Percentiles rank a stretch among this genome's conserved stretches.
phyloP scores from a whole-genome alignment of 2,888 invertebrate species.

The Atethmia centrago region DNA sequence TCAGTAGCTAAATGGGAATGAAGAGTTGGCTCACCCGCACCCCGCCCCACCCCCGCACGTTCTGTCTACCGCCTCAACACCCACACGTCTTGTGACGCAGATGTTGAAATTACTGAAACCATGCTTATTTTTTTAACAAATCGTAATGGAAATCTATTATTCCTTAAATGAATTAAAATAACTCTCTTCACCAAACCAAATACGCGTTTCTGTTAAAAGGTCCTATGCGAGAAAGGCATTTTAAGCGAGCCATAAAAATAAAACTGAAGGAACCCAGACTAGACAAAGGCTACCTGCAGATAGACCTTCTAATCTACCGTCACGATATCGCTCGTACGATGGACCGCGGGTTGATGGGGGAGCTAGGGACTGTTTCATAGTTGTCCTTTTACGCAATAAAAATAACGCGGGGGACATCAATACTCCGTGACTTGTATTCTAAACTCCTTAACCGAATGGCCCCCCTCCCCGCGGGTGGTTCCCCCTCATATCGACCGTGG shows the following conservation, averaged over 20 bases:
- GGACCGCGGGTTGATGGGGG: constrained; percentile 53
- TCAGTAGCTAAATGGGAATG: constrained; percentile 89
- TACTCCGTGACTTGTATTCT: constrained; percentile 87
- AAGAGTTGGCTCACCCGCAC: constrained; percentile 83
- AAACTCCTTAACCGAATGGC: constrained; percentile 87
- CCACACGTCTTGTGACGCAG: constrained; percentile 84
- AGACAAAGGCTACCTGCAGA: constrained; percentile 49
- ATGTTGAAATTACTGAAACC: constrained; percentile 74
- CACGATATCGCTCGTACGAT: constrained; percentile 24
- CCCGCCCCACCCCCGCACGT: constrained; percentile 75
- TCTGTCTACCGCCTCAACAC: constrained; percentile 79
- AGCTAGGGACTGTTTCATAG: constrained; percentile 59
- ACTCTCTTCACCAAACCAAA: background rate
- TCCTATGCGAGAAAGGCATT: constrained; percentile 8
- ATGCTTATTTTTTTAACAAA: constrained; percentile 57
- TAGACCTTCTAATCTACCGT: constrained; percentile 41
- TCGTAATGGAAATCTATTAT: constrained; percentile 47
- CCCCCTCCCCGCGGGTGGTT: constrained; percentile 73
- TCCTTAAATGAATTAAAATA: constrained; percentile 40
- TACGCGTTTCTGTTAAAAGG: constrained; percentile 3
- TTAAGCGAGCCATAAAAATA: constrained; percentile 20
- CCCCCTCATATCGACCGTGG: constrained; percentile 87
- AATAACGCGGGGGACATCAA: constrained; percentile 82
- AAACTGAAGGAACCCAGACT: constrained; percentile 4
- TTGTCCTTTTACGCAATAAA: constrained; percentile 64